These are phyloP conservation scores for Genyomyrus donnyi DNA, from an alignment of 2,113 vertebrate genomes.

Conservation along the genomic window DNA sequence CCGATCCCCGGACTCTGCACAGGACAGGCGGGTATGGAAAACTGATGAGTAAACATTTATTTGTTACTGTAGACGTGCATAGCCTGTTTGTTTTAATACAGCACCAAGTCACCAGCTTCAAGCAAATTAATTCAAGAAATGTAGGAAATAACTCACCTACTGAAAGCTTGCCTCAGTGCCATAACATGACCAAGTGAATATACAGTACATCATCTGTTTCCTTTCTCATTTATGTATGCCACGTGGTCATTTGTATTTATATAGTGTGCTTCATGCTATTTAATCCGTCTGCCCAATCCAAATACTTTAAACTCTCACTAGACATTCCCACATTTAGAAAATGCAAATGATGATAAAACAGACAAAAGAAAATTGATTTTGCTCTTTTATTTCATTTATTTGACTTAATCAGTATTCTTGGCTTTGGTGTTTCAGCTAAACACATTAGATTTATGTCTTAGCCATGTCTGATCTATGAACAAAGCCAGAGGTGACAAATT, in stretches of 20 bases:
- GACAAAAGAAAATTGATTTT: not conserved
- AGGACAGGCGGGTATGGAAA: not conserved
- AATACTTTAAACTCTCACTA: not conserved
- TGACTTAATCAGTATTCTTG: not conserved
- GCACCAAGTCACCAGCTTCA: not conserved
- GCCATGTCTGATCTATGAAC: not conserved
- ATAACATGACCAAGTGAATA: not conserved
- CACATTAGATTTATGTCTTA: not conserved
- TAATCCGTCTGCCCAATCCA: not conserved
- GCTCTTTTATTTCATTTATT: not conserved
- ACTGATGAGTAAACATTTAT: not conserved
- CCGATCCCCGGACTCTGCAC: not conserved
- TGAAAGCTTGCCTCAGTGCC: not conserved
- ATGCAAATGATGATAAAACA: constrained; percentile 7
- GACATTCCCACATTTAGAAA: not conserved
- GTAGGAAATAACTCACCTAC: not conserved
- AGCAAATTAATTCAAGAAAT: not conserved
- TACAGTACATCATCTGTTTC: not conserved
- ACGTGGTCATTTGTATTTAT: not conserved
- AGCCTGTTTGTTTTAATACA: not conserved
- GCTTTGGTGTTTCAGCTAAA: not conserved
- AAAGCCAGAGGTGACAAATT: not conserved
- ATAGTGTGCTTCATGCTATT: not conserved
- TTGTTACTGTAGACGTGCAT: not conserved
- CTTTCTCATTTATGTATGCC: not conserved